Base-by-base conservation (phyloP, 1,140 invertebrate genomes). In the honey bee (Apis mellifera) region DNA sequence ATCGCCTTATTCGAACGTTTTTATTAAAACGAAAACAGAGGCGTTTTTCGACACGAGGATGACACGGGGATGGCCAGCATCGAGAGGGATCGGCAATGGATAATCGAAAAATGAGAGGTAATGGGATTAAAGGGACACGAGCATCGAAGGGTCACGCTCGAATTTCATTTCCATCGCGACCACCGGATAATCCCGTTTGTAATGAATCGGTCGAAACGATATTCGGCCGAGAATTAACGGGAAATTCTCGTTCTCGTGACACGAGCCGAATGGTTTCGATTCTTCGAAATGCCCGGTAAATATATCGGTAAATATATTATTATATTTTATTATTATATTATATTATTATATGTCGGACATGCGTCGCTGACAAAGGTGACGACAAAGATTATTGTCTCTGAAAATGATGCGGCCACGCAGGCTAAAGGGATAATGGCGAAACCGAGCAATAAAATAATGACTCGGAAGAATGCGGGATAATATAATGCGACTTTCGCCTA, bases 121-220 rank as follows among this genome's bases (percentile, higher is more conserved):
- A 75, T 32, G 73, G 32, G 59, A 75, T 75, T 72, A 75, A 75
- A 64, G 57, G 42, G 59, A 50, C 73, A 59, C 48, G 42, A 55
- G 32, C 17, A 52, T 71, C n/a, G 70, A n/a, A n/a, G n/a, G n/a
- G 70, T 57, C 70, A 72, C 70, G 70, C n/a, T 50, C 42, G 59
- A 52, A 75, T 64, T 64, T 75, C 57, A 62, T 75, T 75, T 75
- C 57, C 73, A 75, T 48, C 73, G 32, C 57, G 48, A 50, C 59
- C 42, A 75, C 73, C 42, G 48, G 54, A 42, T 26, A 57, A 72
- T 72, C 23, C 54, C 70, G 21, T 72, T 72, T 72, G 54, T 57
- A 72, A 57, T 72, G 54, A 72, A 72, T 72, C 70, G 54, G 19
- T 19, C 54, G 19, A 42, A 68, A 68, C 65, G 42, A 23, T 32